A percentile compares a stretch with the other conserved stretches of the same genome.
These are phyloP conservation scores for Agriotes lineatus DNA, from an alignment of 2,888 invertebrate genomes.

Conservation along the genomic window DNA sequence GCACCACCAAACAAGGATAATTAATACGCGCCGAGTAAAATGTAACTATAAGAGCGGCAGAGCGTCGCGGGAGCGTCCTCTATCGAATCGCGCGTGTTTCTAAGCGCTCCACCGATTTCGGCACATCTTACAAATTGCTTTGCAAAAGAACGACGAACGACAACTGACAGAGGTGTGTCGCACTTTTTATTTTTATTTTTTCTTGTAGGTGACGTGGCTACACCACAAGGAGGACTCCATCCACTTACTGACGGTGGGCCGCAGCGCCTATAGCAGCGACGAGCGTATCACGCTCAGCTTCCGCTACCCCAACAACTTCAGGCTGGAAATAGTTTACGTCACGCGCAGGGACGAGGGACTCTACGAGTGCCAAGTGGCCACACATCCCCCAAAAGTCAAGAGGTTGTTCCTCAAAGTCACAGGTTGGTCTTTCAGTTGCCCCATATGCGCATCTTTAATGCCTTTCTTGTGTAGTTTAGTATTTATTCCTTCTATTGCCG, in stretches of 20 bases:
- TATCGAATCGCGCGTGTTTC: slow-evolving; percentile 18
- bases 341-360: slow-evolving; percentile 72
- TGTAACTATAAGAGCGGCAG: background rate
- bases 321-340: slow-evolving; percentile 72
- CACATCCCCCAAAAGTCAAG: slow-evolving; percentile 73
- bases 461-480: slow-evolving; percentile 38
- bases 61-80: background rate
- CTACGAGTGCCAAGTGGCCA: slow-evolving; percentile 76
- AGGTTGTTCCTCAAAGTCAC: slow-evolving; percentile 72
- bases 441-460: slow-evolving; percentile 47
- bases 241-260: slow-evolving; percentile 72
- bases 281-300: slow-evolving; percentile 71
- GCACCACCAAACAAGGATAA: slow-evolving; percentile 14
- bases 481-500: slow-evolving; percentile 44
- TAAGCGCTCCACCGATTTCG: slow-evolving; percentile 22
- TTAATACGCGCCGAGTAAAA: slow-evolving; percentile 14
- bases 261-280: slow-evolving; percentile 71
- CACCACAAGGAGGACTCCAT: slow-evolving; percentile 71
- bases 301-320: slow-evolving; percentile 74
- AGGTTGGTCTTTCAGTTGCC: slow-evolving; percentile 53
- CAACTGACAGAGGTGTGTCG: slow-evolving; percentile 47
- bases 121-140: slow-evolving; percentile 21
- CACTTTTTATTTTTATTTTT: no score
- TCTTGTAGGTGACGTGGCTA: slow-evolving; percentile 76
- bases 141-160: background rate